These are phyloP conservation scores for Drosophila setifemur DNA, from an alignment of 1,140 invertebrate genomes.

Conservation along the genomic window DNA sequence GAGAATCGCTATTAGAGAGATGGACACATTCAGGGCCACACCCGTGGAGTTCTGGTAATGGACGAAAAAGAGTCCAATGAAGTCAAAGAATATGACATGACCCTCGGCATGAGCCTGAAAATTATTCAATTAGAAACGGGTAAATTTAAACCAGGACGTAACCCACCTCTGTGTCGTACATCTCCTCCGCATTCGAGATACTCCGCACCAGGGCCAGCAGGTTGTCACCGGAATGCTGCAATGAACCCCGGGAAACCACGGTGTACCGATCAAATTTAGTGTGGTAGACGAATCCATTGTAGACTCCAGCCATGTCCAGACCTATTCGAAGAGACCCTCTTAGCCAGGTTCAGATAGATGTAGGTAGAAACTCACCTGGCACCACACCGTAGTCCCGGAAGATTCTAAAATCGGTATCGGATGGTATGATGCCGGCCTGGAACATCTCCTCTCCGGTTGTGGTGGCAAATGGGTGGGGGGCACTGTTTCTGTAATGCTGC, in stretches of 20 bases:
- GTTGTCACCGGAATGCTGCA: slow-evolving; percentile 92
- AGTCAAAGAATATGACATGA: slow-evolving; percentile 90
- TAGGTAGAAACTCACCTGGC: slow-evolving; percentile 55
- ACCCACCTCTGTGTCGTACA: slow-evolving; percentile 82
- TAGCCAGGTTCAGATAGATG: not conserved
- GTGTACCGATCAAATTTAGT: slow-evolving; percentile 91
- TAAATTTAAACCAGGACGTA: not conserved
- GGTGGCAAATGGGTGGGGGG: slow-evolving; percentile 91
- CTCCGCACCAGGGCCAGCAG: slow-evolving; percentile 87
- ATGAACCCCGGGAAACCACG: slow-evolving; percentile 89
- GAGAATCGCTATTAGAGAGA: slow-evolving; percentile 82
- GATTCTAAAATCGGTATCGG: slow-evolving; percentile 94
- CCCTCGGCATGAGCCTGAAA: slow-evolving; percentile 72
- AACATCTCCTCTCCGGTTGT: slow-evolving; percentile 92
- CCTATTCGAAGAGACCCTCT: slow-evolving; percentile 3
- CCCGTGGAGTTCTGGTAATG: slow-evolving; percentile 85
- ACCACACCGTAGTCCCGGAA: slow-evolving; percentile 87
- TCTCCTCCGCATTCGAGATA: slow-evolving; percentile 85
- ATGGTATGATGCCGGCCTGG: slow-evolving; percentile 92
- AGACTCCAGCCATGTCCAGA: slow-evolving; percentile 94
- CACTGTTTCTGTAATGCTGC: slow-evolving; percentile 90
- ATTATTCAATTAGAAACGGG: not conserved
- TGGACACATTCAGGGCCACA: slow-evolving; percentile 84
- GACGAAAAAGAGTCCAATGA: slow-evolving; percentile 88
- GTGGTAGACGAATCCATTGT: slow-evolving; percentile 96